Evolutionary conservation across 2,113 vertebrate genomes (phyloP), one percentile per base, ranked within the genome.

Genomic region (Elaphurus davidianus): DNA sequence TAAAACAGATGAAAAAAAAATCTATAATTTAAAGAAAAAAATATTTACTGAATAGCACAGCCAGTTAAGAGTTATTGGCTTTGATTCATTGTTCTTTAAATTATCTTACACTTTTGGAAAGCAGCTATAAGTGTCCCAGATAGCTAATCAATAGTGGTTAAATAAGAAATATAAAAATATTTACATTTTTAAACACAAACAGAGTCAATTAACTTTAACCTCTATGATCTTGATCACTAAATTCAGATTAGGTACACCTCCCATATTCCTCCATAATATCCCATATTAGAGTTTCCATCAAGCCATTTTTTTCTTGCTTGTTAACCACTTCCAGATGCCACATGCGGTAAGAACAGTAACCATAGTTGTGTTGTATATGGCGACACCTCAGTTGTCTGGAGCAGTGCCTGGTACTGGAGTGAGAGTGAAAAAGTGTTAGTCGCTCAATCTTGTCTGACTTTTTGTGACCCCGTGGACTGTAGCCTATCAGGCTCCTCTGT

Each of bases 281-380:
- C 27, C 30, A 54, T 5, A 23, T 64, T 25, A n/a, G 23, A 40
- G 11, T 7, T 11, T 55, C 16, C 19, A 27, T 36, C 13, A 23
- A 3, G 3, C 0, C 6, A 27, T 78, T 54, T 78, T 52, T 43
- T 36, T 25, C 50, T 59, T 50, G 2, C 3, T 33, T 27, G 0
- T 47, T 25, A 55, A 19, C 16, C 6, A 64, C 14, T 82, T 82
- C 6, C 16, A 57, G 3, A 27, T 17, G 12, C 9, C 27, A 1
- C 4, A 6, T 28, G 7, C 3, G 15, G 7, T 43, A 30, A 90
- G 1, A 13, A 6, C 2, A 23, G 12, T 0, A 1, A 19, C n/a
- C 21, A 1, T 1, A 13, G 12, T 36, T 23, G 5, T 0, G 62
- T 12, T n/a, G 25, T 13, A 0, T 11, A 16, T 2, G 23, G n/a